Conservation (phyloP, 2,113 vertebrate genomes). For the Ochotona curzoniae region DNA sequence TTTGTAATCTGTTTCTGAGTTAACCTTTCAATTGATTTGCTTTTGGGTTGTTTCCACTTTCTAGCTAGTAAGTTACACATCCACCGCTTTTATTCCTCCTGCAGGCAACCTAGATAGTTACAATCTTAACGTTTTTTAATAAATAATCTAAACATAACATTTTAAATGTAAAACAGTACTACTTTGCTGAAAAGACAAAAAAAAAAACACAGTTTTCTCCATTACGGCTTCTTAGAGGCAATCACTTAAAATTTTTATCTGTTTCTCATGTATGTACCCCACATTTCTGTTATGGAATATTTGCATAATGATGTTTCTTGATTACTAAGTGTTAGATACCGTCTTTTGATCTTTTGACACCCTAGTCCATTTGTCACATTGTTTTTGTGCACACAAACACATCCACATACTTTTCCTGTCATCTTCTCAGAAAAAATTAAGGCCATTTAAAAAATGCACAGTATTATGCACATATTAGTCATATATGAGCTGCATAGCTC, state of each 20-base stretch:
- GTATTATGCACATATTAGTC: conserved; percentile 59
- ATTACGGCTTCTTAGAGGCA: not conserved
- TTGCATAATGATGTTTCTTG: not conserved
- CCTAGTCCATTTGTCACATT: conserved; percentile 14
- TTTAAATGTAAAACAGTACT: not conserved
- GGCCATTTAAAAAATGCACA: conserved; percentile 56
- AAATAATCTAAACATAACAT: conserved; percentile 46
- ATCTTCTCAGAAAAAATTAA: conserved; percentile 36
- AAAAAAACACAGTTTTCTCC: not conserved
- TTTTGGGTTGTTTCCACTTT: conserved; percentile 42
- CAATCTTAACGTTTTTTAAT: conserved; percentile 44
- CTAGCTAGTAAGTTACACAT: not conserved
- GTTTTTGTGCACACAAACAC: conserved; percentile 11
- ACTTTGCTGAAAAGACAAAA: not conserved
- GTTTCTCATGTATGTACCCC: not conserved
- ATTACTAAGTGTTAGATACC: conserved; percentile 40
- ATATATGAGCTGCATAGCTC: conserved; percentile 1
- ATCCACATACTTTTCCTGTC: conserved; percentile 22
- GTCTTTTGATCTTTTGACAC: conserved; percentile 38
- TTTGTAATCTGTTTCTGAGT: conserved; percentile 14
- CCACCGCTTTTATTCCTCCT: not conserved
- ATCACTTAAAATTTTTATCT: not conserved
- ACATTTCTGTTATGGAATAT: not conserved
- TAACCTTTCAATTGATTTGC: not conserved
- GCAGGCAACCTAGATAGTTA: conserved; percentile 1